Conservation (phyloP, 2,888 invertebrate genomes). For the Chrysina gloriosa region DNA sequence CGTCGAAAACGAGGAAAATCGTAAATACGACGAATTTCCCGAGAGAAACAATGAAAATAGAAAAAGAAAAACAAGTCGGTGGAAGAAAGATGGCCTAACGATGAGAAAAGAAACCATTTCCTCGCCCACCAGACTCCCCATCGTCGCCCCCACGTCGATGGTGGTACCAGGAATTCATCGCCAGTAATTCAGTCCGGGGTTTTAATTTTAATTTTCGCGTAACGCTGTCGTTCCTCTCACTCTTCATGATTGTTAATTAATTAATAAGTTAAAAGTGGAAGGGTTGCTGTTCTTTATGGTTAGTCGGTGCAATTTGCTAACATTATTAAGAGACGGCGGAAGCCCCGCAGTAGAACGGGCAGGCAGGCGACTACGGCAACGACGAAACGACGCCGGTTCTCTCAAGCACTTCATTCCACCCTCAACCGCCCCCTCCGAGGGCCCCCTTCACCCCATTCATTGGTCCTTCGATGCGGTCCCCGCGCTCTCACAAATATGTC, state of each 20-base stretch:
- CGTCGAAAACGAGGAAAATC: conserved; percentile 29
- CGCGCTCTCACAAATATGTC: conserved; percentile 63
- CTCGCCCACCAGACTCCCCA: neutral
- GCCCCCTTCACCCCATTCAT: conserved; percentile 18
- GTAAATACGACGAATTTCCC: conserved; percentile 9
- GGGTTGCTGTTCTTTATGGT: conserved; percentile 64
- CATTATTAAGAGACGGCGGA: conserved; percentile 63
- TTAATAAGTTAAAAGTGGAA: conserved; percentile 65
- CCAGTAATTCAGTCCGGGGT: conserved; percentile 58
- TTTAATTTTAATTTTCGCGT: conserved; percentile 62
- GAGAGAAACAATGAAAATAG: neutral
- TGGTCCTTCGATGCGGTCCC: conserved; percentile 32
- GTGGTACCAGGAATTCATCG: conserved; percentile 55
- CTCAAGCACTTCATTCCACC: conserved; percentile 32
- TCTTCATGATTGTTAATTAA: conserved; percentile 66
- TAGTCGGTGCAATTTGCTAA: conserved; percentile 64
- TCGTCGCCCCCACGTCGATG: neutral
- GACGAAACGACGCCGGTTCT: conserved; percentile 13
- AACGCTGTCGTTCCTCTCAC: conserved; percentile 58
- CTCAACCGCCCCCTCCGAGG: neutral
- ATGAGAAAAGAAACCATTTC: conserved; percentile 1
- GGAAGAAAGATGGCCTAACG: neutral
- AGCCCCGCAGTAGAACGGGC: conserved; percentile 36
- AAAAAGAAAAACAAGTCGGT: neutral
- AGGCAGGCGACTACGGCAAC: neutral